Evolutionary conservation across 2,113 vertebrate species (phyloP), one percentile per base, ranked within the genome.

Genomic region (Mus pahari): DNA sequence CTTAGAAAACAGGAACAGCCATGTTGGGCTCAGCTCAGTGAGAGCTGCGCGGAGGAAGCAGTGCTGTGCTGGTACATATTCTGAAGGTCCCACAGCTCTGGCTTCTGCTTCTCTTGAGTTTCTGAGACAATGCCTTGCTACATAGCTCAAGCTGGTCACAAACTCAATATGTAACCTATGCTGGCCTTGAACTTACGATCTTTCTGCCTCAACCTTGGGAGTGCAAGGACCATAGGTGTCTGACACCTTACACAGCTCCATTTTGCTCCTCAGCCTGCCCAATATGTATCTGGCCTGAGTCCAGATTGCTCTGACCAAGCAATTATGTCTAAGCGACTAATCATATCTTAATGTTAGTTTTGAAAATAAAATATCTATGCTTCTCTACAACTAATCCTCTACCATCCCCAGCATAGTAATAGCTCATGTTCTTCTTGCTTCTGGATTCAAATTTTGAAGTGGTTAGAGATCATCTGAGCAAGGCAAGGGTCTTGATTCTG

Each of bases 361-460:
- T 93, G n/a, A 93, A 89, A 42, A 73, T 86, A 90, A 89, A 93
- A 73, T 10, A 24, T 9, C 5, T 55, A 91, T 31, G 91, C 48
- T 92, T 90, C 79, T 89, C 70, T 79, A 92, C 13, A n/a, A 66
- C 33, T 36, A 70, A 95, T 81, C 42, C 70, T 13, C 70, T 5
- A 39, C 71, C 24, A 71, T 31, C 45, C 53, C 10, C 48, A 89
- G 48, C 13, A 86, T 7, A 87, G 58, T 39, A 84, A 89, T 11
- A 89, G n/a, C 24, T 86, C 58, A 79, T 88, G 92, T 70, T 89
- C 16, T 71, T 96, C 64, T 36, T 58, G 24, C 24, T 92, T 87
- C 16, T 28, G 53, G 26, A 94, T 68, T 86, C 66, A 84, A 90
- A 94, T 22, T 88, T 95, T 36, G 86, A 96, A 82, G n/a, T 22